These are phyloP conservation scores for Drosophila longiperda DNA, from an alignment of 2,888 invertebrate genomes.

Conservation along the genomic window DNA sequence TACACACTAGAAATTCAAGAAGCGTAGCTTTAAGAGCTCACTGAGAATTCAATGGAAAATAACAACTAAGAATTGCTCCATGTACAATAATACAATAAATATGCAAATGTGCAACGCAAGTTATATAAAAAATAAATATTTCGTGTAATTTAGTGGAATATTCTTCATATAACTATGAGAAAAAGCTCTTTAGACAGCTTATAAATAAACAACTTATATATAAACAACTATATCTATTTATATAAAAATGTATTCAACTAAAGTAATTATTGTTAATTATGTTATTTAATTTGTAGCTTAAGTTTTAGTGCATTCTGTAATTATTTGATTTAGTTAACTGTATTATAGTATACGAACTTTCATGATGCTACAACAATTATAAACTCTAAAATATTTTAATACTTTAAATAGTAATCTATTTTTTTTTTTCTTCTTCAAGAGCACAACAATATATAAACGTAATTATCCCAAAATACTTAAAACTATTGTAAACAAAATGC, in stretches of 20 bases:
- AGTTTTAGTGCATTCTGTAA: constrained; percentile 52
- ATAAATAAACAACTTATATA: constrained; percentile 25
- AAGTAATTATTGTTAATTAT: constrained; percentile 67
- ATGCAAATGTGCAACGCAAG: constrained; percentile 27
- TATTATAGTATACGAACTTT: constrained; percentile 41
- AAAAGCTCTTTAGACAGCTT: constrained; percentile 1
- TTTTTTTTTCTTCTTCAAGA: constrained; percentile 47
- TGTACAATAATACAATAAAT: constrained; percentile 38
- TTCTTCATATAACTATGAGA: constrained; percentile 3
- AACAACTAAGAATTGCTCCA: constrained; percentile 15
- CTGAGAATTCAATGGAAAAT: neutral
- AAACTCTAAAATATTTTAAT: neutral
- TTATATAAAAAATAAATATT: constrained; percentile 1
- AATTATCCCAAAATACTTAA: constrained; percentile 37
- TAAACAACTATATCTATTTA: constrained; percentile 18
- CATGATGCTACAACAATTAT: constrained; percentile 42
- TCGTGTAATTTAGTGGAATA: constrained; percentile 37
- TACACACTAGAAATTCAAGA: neutral
- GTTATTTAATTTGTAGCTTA: constrained; percentile 64
- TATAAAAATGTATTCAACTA: constrained; percentile 12
- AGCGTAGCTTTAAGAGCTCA: constrained; percentile 9
- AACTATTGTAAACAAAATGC: constrained; percentile 53
- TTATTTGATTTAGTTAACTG: constrained; percentile 45
- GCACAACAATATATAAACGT: constrained; percentile 54
- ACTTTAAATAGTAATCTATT: constrained; percentile 7